phyloP scores from a whole-genome alignment of 2,113 vertebrate species.

The Gavia stellata region DNA sequence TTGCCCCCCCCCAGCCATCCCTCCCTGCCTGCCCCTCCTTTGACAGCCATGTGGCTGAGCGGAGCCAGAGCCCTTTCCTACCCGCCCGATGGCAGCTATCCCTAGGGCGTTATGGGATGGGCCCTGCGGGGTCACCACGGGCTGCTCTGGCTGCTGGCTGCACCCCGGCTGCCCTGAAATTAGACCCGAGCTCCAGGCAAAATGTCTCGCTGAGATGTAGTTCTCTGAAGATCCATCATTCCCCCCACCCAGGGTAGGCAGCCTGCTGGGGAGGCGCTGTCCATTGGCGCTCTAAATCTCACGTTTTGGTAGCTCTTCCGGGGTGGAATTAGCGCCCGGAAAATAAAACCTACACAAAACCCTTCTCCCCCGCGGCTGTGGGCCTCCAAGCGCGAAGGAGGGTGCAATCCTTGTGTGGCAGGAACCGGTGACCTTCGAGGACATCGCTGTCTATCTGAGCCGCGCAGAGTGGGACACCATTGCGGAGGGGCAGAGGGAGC shows the following conservation, averaged over 20 bases:
- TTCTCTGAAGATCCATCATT: neutral
- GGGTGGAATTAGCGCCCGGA: neutral
- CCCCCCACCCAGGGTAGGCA: rapidly evolving
- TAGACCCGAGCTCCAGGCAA: too few species aligned
- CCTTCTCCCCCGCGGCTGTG: rapidly evolving
- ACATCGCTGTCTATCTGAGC: neutral
- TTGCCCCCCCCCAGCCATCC: too few species aligned
- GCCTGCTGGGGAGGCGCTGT: too few species aligned
- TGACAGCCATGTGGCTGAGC: too few species aligned
- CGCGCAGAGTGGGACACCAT: neutral
- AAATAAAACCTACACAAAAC: rapidly evolving
- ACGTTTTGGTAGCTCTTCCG: rapidly evolving
- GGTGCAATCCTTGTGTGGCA: neutral
- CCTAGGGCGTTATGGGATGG: neutral
- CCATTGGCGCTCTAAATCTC: rapidly evolving
- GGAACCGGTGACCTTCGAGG: neutral
- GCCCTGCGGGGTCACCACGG: neutral
- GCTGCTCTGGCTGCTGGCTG: too few species aligned
- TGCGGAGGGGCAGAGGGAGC: neutral
- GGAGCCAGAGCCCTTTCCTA: neutral
- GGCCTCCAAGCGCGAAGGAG: rapidly evolving
- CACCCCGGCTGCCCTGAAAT: neutral
- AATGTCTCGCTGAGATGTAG: rapidly evolving
- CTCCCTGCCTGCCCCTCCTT: too few species aligned
- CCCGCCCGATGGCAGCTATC: neutral